phyloP scores from a whole-genome alignment of 1,140 invertebrate species.

The Diachasma alloeum region DNA sequence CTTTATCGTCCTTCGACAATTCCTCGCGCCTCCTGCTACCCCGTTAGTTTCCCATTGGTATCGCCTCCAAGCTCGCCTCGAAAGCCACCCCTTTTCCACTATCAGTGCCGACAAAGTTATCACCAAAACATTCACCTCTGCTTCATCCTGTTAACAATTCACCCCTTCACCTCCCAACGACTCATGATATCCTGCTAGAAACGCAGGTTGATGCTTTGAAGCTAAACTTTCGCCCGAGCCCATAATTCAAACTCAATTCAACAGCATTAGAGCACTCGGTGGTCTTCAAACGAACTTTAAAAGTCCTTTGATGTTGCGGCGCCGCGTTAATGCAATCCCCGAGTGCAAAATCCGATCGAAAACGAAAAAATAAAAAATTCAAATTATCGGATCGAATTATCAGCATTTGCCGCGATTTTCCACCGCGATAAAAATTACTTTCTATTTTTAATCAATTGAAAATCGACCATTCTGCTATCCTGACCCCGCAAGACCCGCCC shows the following conservation, averaged over 20 bases:
- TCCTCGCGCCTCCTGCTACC: conserved; percentile 33
- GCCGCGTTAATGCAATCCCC: background rate
- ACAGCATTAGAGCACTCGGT: background rate
- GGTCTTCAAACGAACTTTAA: background rate
- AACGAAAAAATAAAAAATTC: too few relatives aligned
- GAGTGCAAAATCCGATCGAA: too few relatives aligned
- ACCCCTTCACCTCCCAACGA: conserved; percentile 1
- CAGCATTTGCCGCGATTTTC: too few relatives aligned
- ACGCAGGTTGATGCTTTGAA: conserved; percentile 56
- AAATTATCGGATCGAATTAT: too few relatives aligned
- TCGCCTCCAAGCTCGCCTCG: conserved; percentile 38
- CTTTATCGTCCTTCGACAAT: background rate
- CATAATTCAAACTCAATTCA: conserved; percentile 41
- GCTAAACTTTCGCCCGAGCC: conserved; percentile 55
- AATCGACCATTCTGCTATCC: conserved; percentile 24
- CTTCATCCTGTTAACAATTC: background rate
- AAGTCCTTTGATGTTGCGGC: background rate
- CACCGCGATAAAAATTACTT: too few relatives aligned
- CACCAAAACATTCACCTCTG: conserved; percentile 18
- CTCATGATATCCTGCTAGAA: conserved; percentile 48
- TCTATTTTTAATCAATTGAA: background rate
- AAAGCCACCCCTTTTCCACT: too few relatives aligned
- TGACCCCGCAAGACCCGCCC: background rate
- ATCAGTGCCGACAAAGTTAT: too few relatives aligned
- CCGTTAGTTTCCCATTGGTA: conserved; percentile 40